A percentile compares a stretch with the other conserved stretches of the same genome.
phyloP scores from a whole-genome alignment of 2,797 vertebrate species.

The Lepus townsendii region DNA sequence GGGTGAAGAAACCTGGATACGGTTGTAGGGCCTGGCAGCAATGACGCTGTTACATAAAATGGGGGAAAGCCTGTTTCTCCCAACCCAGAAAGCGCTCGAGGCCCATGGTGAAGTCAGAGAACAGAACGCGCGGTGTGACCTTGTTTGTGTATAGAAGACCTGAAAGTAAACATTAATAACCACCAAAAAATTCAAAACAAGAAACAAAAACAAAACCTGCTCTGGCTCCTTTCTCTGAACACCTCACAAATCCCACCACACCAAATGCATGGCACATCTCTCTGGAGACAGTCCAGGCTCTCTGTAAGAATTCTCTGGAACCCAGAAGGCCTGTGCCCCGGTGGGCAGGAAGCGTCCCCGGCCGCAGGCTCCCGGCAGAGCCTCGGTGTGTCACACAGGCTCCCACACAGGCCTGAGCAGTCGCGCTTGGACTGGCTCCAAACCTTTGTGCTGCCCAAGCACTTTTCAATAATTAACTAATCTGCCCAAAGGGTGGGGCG shows the following conservation, averaged over 20 bases:
- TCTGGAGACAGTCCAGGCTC: neutral
- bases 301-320: neutral
- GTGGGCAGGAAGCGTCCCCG: neutral
- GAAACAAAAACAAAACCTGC: slow-evolving; percentile 27
- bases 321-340: neutral
- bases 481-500: slow-evolving; percentile 19
- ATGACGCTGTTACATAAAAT: neutral
- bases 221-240: slow-evolving; percentile 14
- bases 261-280: neutral
- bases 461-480: slow-evolving; percentile 76
- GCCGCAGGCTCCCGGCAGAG: neutral
- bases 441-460: slow-evolving; percentile 65
- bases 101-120: neutral
- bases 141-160: neutral
- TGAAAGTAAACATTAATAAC: slow-evolving; percentile 13
- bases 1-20: neutral
- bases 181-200: neutral
- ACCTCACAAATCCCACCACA: neutral
- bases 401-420: slow-evolving; percentile 36
- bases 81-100: neutral
- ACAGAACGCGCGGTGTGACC: neutral
- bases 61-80: neutral
- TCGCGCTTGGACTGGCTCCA: neutral
- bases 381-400: slow-evolving; percentile 1
- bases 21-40: neutral